Base-by-base conservation (phyloP, 2,888 invertebrate genomes). In the Halictus quadricinctus region DNA sequence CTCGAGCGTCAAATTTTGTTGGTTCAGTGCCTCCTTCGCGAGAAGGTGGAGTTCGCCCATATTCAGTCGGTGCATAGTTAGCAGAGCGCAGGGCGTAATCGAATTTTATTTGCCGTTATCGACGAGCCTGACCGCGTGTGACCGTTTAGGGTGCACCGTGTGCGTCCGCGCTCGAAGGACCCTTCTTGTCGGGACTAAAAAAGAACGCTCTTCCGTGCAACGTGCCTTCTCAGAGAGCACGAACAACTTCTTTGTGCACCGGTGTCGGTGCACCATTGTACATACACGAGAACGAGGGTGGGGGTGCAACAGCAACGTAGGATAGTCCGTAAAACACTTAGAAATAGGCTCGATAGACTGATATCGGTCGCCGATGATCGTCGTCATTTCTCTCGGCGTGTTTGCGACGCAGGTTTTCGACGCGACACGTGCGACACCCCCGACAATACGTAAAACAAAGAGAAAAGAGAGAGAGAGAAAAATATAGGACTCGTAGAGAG, bases 151-250 rank as follows among this genome's bases (percentile, higher is more conserved):
- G 64, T 29, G 29, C 64, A 29, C 64, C 72, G 41, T 75, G 76
- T 70, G 41, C 80, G 64, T 60, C 72, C 54, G 73, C 75, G 46
- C 64, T 76, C 60, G 54, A 64, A 72, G 15, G 60, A 64, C 70
- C 69, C 69, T 36, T 80, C 60, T 75, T 75, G 46, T 77, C 73
- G 76, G 54, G 54, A 69, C 66, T 69, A 41, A 69, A 69, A 83
- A 54, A 29, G 72, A 86, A 86, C 79, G 90, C 91, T 94, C 92
- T 93, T 93, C 93, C 93, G 93, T 92, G 90, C 92, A 87, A 92
- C 92, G 93, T 93, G 93, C 92, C 94, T 94, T 94, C 88, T 88
- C 88, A 80, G 85, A 89, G 86, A 90, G 89, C 90, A 89, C 90
- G 92, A 91, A 91, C 41, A 91, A 66, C 64, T n/a, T 69, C 36